These are phyloP conservation scores for Amazonetta brasiliensis DNA, from an alignment of 2,797 vertebrate genomes.

Conservation along the genomic window DNA sequence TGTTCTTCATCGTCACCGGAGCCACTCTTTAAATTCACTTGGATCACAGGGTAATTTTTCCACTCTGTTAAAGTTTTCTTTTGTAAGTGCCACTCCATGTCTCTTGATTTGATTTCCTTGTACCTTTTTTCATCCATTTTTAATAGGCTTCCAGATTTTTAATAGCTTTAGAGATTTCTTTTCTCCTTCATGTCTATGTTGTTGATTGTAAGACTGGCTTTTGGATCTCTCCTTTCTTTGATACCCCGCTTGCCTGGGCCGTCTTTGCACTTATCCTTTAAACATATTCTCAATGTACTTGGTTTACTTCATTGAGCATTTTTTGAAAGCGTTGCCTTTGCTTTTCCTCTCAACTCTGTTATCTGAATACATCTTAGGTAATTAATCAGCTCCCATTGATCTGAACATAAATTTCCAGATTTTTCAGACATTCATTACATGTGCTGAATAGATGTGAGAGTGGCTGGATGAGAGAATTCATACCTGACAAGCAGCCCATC, in stretches of 20 bases:
- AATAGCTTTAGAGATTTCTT: slow-evolving; percentile 76
- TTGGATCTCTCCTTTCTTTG: slow-evolving; percentile 74
- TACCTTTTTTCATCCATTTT: slow-evolving; percentile 75
- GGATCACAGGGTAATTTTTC: slow-evolving; percentile 62
- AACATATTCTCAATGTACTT: slow-evolving; percentile 63
- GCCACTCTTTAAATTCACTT: slow-evolving; percentile 50
- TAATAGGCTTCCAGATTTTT: slow-evolving; percentile 75
- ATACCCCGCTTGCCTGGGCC: slow-evolving; percentile 65
- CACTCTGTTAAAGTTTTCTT: slow-evolving; percentile 60
- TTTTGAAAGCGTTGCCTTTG: slow-evolving; percentile 75
- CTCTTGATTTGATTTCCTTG: slow-evolving; percentile 77
- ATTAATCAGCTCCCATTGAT: slow-evolving; percentile 80
- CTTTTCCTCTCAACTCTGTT: slow-evolving; percentile 74
- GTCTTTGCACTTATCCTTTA: slow-evolving; percentile 73
- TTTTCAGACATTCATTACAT: slow-evolving; percentile 75
- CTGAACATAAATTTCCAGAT: slow-evolving; percentile 77
- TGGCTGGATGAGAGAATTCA: slow-evolving; percentile 71
- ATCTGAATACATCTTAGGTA: slow-evolving; percentile 80
- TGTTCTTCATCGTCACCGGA: not conserved
- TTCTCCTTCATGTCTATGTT: slow-evolving; percentile 75
- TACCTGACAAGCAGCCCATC: slow-evolving; percentile 73
- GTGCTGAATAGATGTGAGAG: slow-evolving; percentile 75
- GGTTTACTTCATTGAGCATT: slow-evolving; percentile 75
- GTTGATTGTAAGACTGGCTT: slow-evolving; percentile 76
- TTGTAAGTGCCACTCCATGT: slow-evolving; percentile 67